phyloP scores from a whole-genome alignment of 37 sponge, comb jelly and placozoan species.

The Ianthella basta region DNA sequence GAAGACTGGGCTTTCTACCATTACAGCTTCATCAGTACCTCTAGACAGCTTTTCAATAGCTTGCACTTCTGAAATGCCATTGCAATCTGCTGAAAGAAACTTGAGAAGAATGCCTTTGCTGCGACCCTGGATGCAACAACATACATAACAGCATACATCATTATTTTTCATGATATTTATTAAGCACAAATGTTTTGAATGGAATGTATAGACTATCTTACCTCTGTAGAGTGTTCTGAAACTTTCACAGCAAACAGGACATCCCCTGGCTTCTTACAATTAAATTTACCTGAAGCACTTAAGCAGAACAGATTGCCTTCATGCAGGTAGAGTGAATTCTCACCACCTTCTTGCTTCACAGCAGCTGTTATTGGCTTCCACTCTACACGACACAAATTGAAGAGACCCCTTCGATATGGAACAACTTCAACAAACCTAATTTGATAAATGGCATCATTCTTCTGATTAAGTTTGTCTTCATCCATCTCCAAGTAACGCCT shows the following conservation, averaged over 20 bases:
- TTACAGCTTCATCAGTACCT: not conserved
- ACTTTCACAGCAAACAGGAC: constrained; percentile 16
- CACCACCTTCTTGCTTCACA: constrained; percentile 7
- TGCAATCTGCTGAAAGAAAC: not conserved
- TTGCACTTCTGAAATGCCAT: not conserved
- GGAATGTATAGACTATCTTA: too few relatives aligned
- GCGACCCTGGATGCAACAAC: too few relatives aligned
- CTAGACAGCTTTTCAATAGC: not conserved
- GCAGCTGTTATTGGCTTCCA: not conserved
- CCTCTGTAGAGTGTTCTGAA: not conserved
- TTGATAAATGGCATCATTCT: not conserved
- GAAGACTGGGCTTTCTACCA: constrained; percentile 65
- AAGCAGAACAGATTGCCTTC: constrained; percentile 16
- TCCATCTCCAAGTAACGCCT: not conserved
- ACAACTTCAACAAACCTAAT: not conserved
- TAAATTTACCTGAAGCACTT: not conserved
- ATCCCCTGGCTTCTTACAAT: not conserved
- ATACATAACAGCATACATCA: too few relatives aligned
- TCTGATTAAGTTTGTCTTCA: not conserved
- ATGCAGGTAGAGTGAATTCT: not conserved
- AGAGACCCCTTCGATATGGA: not conserved
- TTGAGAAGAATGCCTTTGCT: not conserved
- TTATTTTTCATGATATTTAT: too few relatives aligned
- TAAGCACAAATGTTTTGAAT: too few relatives aligned
- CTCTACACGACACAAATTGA: not conserved